A percentile compares a stretch with the other conserved stretches of the same genome.
phyloP scores from a whole-genome alignment of 2,113 vertebrate species.

The Vombatus ursinus region DNA sequence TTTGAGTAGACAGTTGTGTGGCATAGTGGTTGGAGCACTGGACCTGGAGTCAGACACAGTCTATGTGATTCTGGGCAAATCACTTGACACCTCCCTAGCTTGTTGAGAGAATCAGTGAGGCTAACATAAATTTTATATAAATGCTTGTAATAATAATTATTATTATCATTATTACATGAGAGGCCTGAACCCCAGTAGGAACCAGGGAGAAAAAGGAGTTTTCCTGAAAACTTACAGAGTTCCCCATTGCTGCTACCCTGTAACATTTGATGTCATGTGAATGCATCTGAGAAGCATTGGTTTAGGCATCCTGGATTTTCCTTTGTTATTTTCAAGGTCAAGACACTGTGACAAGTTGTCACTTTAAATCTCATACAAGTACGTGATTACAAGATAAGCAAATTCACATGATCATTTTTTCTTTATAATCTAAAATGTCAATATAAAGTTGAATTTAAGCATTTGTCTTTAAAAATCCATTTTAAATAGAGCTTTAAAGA shows the following conservation, averaged over 20 bases:
- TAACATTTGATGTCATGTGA: neutral
- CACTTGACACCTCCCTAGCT: neutral
- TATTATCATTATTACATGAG: neutral
- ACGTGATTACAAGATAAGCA: neutral
- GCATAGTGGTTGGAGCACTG: neutral
- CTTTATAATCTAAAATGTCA: constrained; percentile 7
- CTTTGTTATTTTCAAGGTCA: neutral
- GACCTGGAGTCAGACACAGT: neutral
- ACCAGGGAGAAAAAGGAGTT: neutral
- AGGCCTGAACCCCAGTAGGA: neutral
- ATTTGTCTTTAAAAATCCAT: neutral
- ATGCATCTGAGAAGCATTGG: neutral
- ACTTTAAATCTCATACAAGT: neutral
- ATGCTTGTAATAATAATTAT: neutral
- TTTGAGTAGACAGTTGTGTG: neutral
- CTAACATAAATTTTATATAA: neutral
- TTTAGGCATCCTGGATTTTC: neutral
- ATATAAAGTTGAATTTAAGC: neutral
- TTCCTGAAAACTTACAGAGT: neutral
- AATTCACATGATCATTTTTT: neutral
- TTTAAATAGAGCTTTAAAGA: constrained; percentile 40
- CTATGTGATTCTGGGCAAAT: neutral
- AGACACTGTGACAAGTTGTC: neutral
- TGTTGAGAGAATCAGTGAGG: neutral
- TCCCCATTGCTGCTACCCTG: neutral